Percentiles rank a stretch among this genome's conserved stretches.
Evolutionary conservation across 2,113 vertebrate genomes (phyloP).

Genomic region (cattle (Bos taurus)): ARS-UCD2.0 NC_037346.1:44446501-44447000

Average conservation of each 20-base stretch:
- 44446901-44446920: background rate
- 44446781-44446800: background rate
- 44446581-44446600: background rate
- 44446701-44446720: background rate
- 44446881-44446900: background rate
- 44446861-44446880: background rate
- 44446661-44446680: background rate
- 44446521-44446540: background rate
- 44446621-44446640: rapidly evolving
- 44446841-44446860: background rate
- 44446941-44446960: background rate
- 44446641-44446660: background rate
- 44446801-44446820: background rate
- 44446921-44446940: background rate
- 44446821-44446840: background rate
- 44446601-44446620: background rate
- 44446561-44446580: background rate
- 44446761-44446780: background rate
- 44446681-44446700: background rate
- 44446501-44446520: background rate
- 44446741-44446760: background rate
- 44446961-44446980: background rate
- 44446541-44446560: background rate
- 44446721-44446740: background rate
- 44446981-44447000: background rate